These are phyloP conservation scores for Amphiura filiformis DNA, from an alignment of 35 echinoderm and acorn worm genomes.

Conservation along the genomic window DNA sequence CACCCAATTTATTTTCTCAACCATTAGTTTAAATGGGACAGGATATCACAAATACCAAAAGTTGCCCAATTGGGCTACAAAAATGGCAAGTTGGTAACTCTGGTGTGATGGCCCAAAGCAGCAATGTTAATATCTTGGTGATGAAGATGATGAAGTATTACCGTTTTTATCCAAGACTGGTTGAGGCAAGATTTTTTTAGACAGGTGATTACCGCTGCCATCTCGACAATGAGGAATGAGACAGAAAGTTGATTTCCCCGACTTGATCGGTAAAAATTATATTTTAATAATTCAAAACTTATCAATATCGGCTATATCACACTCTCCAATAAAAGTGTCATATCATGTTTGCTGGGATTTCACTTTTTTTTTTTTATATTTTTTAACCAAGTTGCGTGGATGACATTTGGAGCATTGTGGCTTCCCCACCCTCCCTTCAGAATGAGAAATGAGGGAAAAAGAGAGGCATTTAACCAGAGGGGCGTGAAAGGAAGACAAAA, in stretches of 20 bases:
- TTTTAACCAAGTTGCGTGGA: too few species aligned
- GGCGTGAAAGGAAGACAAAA: not conserved
- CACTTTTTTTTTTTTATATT: not conserved
- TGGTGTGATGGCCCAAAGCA: not conserved
- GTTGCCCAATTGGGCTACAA: too few species aligned
- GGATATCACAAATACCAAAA: too few species aligned
- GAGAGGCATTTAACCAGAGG: not conserved
- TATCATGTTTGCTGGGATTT: not conserved
- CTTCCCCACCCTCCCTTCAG: not conserved
- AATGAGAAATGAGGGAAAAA: not conserved
- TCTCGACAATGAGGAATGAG: not conserved
- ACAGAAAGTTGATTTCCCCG: not conserved
- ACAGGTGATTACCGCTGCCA: not conserved
- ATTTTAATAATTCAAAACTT: conserved; percentile 8
- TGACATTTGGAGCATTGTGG: not conserved
- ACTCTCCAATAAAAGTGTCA: conserved; percentile 1
- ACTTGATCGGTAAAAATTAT: conserved; percentile 9
- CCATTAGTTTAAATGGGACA: too few species aligned
- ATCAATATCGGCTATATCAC: not conserved
- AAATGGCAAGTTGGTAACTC: too few species aligned
- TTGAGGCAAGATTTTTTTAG: not conserved
- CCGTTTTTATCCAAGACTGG: not conserved
- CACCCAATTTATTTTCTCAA: too few species aligned
- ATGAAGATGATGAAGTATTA: not conserved
- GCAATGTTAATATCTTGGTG: conserved; percentile 1